These are phyloP conservation scores for Ips nitidus DNA, from an alignment of 1,140 invertebrate genomes.

Conservation along the genomic window DNA sequence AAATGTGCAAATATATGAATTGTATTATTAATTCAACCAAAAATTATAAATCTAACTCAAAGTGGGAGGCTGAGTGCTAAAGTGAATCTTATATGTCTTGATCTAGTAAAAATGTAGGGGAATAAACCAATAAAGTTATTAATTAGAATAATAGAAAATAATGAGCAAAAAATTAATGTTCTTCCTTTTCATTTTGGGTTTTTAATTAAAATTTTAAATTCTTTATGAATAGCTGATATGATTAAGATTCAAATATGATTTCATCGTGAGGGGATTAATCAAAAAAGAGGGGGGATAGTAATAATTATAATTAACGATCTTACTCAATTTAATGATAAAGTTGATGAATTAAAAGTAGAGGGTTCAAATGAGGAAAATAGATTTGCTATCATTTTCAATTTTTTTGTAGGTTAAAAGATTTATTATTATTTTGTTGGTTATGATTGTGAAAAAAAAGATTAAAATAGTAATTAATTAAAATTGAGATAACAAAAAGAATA, in stretches of 20 bases:
- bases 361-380: slow-evolving; percentile 60
- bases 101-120: slow-evolving; percentile 65
- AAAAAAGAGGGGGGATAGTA: slow-evolving; percentile 54
- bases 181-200: slow-evolving; percentile 51
- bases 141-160: slow-evolving; percentile 60
- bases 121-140: slow-evolving; percentile 68
- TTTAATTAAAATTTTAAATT: slow-evolving; percentile 57
- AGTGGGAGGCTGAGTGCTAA: slow-evolving; percentile 59
- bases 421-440: slow-evolving; percentile 35
- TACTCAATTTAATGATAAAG: slow-evolving; percentile 58
- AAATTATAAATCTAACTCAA: slow-evolving; percentile 64
- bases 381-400: slow-evolving; percentile 60
- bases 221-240: slow-evolving; percentile 53
- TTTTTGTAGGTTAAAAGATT: slow-evolving; percentile 40
- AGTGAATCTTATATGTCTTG: slow-evolving; percentile 61
- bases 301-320: slow-evolving; percentile 54
- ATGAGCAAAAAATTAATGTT: slow-evolving; percentile 56
- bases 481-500: not conserved
- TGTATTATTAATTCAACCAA: slow-evolving; percentile 58
- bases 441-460: slow-evolving; percentile 46
- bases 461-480: slow-evolving; percentile 53
- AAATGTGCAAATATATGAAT: slow-evolving; percentile 62
- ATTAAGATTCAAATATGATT: slow-evolving; percentile 54
- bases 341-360: slow-evolving; percentile 47
- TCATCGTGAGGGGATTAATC: slow-evolving; percentile 56